Conservation (phyloP, 2,888 invertebrate genomes). For the Xanthorhoe spadicearia region DNA sequence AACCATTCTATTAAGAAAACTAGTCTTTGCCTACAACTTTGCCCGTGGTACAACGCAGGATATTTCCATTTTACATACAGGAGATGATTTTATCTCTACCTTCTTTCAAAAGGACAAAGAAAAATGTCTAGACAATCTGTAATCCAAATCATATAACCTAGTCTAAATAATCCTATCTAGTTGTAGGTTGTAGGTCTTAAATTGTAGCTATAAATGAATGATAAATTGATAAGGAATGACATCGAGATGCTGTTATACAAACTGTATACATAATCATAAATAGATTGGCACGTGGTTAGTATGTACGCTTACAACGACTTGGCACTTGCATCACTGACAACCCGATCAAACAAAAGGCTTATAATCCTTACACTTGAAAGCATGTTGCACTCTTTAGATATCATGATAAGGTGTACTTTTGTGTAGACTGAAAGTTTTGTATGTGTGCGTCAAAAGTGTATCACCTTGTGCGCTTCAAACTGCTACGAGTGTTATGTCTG, state of each 20-base stretch:
- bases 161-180: not conserved
- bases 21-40: too few relatives aligned
- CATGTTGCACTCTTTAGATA: not conserved
- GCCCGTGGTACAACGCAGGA: too few relatives aligned
- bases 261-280: conserved; percentile 51
- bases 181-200: not conserved
- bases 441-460: conserved; percentile 14
- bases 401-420: not conserved
- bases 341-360: not conserved
- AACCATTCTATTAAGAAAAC: too few relatives aligned
- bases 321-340: conserved; percentile 65
- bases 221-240: not conserved
- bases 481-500: conserved; percentile 41
- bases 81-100: too few relatives aligned
- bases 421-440: not conserved
- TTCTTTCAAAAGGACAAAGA: too few relatives aligned
- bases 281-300: conserved; percentile 67
- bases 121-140: too few relatives aligned
- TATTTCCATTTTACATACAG: too few relatives aligned
- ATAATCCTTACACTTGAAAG: not conserved
- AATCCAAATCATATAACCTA: not conserved
- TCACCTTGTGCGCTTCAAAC: conserved; percentile 34
- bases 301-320: conserved; percentile 60
- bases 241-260: conserved; percentile 49
- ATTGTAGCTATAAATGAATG: not conserved